phyloP scores from a whole-genome alignment of 2,113 vertebrate genomes.

The Corydoras sp. region DNA sequence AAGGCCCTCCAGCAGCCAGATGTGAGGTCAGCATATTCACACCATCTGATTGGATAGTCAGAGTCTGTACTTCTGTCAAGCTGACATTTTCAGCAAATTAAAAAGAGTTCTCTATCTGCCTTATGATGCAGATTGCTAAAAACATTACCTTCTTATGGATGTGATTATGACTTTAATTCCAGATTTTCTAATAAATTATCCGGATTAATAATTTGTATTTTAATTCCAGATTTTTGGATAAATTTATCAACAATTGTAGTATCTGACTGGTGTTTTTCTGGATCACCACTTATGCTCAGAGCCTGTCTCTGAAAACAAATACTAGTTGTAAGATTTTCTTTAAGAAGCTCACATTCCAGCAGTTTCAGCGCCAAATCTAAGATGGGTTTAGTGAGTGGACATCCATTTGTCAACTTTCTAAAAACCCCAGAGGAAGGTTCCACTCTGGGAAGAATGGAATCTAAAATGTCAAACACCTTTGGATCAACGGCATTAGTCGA shows the following conservation, averaged over 20 bases:
- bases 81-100: no score
- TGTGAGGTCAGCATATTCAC: no score
- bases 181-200: no score
- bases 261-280: background rate
- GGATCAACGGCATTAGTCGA: background rate
- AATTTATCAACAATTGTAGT: background rate
- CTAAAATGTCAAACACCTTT: background rate
- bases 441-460: background rate
- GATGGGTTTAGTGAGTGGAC: constrained; percentile 26
- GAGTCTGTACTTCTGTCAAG: no score
- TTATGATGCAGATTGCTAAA: no score
- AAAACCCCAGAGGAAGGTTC: background rate
- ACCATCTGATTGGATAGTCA: no score
- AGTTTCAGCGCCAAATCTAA: constrained; percentile 4
- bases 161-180: no score
- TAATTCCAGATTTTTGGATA: background rate
- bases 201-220: background rate
- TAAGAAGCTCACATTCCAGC: background rate
- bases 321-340: background rate
- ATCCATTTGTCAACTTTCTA: background rate
- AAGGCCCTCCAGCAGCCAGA: no score
- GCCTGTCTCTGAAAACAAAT: constrained; percentile 6
- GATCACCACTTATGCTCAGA: background rate
- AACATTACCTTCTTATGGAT: no score
- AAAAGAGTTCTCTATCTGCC: no score